Evolutionary conservation across 2,113 vertebrate species (phyloP).

Genomic region (Bubo blakistoni): DNA sequence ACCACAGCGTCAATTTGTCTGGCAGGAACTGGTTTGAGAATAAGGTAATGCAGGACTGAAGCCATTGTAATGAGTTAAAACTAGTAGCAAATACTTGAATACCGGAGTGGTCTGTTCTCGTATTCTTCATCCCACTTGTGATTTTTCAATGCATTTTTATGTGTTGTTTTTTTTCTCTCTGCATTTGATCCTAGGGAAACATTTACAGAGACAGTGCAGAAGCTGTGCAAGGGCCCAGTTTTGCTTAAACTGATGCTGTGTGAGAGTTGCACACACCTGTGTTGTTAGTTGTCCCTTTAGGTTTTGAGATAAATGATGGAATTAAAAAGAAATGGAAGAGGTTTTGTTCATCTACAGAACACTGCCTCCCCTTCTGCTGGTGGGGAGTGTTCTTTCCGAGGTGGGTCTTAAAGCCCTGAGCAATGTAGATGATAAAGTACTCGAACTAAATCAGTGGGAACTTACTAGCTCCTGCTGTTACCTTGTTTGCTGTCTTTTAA

Average conservation of each 20-base stretch:
- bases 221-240: not conserved
- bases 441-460: not conserved
- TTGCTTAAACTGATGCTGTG: not conserved
- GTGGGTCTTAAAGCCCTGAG: not conserved
- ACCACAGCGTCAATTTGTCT: not conserved
- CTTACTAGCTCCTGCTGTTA: not conserved
- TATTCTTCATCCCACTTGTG: not conserved
- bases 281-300: not conserved
- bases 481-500: not conserved
- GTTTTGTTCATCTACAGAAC: not conserved
- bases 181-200: not conserved
- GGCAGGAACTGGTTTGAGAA: not conserved
- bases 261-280: not conserved
- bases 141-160: not conserved
- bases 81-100: not conserved
- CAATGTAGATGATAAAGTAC: not conserved
- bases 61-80: not conserved
- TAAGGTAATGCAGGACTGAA: not conserved
- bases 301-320: not conserved
- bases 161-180: not conserved
- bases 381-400: not conserved
- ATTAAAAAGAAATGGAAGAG: not conserved
- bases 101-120: not conserved
- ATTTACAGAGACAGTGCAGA: not conserved
- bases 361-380: not conserved